These are phyloP conservation scores for Ischnura elegans DNA, from an alignment of 2,888 invertebrate genomes.

Conservation along the genomic window DNA sequence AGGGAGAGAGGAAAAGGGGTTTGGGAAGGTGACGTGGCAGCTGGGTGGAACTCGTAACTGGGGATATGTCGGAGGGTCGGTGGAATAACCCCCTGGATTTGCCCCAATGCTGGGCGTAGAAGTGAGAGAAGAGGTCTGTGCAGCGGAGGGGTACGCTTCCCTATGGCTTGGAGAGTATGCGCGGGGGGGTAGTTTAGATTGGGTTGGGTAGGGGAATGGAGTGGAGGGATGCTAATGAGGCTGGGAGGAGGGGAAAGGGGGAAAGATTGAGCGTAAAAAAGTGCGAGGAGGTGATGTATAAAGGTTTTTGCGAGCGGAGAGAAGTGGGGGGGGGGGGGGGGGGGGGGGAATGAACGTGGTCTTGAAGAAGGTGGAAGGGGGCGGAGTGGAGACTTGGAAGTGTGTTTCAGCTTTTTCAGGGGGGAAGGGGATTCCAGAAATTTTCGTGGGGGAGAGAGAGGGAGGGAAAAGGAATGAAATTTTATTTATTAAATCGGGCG, in stretches of 20 bases:
- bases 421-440: neutral
- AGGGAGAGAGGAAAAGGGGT: neutral
- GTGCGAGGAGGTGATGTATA: neutral
- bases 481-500: neutral
- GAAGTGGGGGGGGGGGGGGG: neutral
- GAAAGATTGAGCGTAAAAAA: neutral
- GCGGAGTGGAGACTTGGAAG: neutral
- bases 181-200: slow-evolving; percentile 28
- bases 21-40: neutral
- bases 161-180: neutral
- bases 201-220: neutral
- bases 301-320: neutral
- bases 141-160: neutral
- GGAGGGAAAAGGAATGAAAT: neutral
- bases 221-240: slow-evolving; percentile 28
- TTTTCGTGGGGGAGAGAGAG: neutral
- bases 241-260: neutral
- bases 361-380: neutral
- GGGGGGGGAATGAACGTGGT: neutral
- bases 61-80: neutral
- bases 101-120: neutral
- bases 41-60: neutral
- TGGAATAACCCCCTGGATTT: neutral
- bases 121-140: neutral
- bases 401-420: neutral